These are phyloP conservation scores for Sternarchorhynchus goeldii DNA, from an alignment of 2,797 vertebrate species.

Conservation along the genomic window DNA sequence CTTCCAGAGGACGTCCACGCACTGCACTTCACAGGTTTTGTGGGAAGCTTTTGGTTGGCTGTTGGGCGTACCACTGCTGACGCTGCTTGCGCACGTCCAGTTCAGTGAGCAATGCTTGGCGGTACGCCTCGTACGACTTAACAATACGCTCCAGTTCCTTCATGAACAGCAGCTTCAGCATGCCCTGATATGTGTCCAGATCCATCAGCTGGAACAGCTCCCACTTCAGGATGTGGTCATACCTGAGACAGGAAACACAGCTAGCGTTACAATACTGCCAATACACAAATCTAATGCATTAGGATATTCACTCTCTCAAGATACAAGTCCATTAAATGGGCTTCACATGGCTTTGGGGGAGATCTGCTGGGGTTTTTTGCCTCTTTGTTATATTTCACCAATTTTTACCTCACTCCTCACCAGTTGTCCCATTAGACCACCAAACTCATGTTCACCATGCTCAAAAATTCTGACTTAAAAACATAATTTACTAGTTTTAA, in stretches of 20 bases:
- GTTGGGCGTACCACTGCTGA: constrained; percentile 94
- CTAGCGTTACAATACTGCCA: background rate
- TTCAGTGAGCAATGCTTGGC: constrained; percentile 90
- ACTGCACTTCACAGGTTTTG: constrained; percentile 72
- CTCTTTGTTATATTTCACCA: background rate
- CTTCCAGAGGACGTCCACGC: background rate
- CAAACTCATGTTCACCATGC: too few relatives aligned
- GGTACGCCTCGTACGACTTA: constrained; percentile 95
- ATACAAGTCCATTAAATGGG: background rate
- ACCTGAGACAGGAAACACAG: constrained; percentile 73
- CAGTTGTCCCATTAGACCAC: background rate
- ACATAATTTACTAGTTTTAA: too few relatives aligned
- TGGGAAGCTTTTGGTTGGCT: constrained; percentile 84
- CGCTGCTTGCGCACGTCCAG: constrained; percentile 91
- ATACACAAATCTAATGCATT: background rate
- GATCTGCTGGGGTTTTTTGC: background rate
- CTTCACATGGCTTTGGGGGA: background rate
- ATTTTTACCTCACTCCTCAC: background rate
- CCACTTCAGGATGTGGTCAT: constrained; percentile 99
- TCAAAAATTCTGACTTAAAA: too few relatives aligned
- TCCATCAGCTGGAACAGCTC: constrained; percentile 98
- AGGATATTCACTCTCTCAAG: background rate
- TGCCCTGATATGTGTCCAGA: constrained; percentile 98
- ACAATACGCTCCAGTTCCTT: constrained; percentile 98
- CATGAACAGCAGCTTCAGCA: constrained; percentile 99